These are phyloP conservation scores for Anas bernieri DNA, from an alignment of 2,797 vertebrate genomes.

Conservation along the genomic window DNA sequence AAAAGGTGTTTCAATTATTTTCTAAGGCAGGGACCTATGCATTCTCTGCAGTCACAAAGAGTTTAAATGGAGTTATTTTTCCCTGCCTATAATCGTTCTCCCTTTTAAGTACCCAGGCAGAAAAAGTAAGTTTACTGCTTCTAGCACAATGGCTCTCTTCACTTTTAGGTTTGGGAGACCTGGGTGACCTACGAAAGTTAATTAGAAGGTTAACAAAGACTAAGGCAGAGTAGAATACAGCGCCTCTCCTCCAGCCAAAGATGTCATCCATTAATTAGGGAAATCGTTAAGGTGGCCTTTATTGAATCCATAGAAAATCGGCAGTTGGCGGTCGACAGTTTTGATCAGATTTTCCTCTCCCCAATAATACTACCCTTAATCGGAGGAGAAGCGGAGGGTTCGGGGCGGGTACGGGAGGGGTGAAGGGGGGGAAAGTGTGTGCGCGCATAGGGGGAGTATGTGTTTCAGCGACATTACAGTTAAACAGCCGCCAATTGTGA, in stretches of 20 bases:
- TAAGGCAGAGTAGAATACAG: constrained; percentile 98
- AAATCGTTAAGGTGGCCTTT: constrained; percentile 99
- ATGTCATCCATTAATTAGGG: constrained; percentile 99
- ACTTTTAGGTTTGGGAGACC: constrained; percentile 99
- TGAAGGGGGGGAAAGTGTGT: constrained; percentile 48
- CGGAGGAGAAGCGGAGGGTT: constrained; percentile 73
- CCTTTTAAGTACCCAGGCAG: constrained; percentile 98
- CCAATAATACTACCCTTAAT: constrained; percentile 89
- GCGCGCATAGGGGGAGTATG: constrained; percentile 78
- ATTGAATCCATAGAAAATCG: constrained; percentile 98
- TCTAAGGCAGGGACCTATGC: constrained; percentile 91
- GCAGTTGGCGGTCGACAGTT: constrained; percentile 97
- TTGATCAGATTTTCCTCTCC: constrained; percentile 97
- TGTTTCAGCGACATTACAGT: constrained; percentile 90
- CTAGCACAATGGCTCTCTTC: constrained; percentile 98
- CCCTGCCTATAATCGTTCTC: constrained; percentile 96
- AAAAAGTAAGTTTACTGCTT: constrained; percentile 99
- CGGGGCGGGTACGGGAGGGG: constrained; percentile 45
- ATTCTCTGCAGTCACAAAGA: constrained; percentile 94
- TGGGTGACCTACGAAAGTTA: constrained; percentile 99
- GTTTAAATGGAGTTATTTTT: constrained; percentile 99
- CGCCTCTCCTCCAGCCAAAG: constrained; percentile 99
- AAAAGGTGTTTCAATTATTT: constrained; percentile 87
- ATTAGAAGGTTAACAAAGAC: constrained; percentile 99
- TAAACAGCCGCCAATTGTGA: constrained; percentile 89